Conservation (phyloP, 2,797 vertebrate genomes). For the Ctenosaura bakeri region DNA sequence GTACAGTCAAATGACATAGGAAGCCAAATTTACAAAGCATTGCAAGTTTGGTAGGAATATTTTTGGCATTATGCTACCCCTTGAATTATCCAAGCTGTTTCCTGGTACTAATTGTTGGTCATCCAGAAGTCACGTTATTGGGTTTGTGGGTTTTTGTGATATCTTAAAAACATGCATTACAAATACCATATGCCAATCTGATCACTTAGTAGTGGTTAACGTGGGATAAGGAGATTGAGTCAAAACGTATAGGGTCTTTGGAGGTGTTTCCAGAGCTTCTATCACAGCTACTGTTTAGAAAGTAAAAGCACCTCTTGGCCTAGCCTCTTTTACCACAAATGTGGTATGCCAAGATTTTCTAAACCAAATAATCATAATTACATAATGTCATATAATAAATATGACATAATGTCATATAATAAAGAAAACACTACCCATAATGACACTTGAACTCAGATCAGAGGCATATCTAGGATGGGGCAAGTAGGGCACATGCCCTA, state of each 20-base stretch:
- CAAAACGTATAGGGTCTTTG: slow-evolving; percentile 35
- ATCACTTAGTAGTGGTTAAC: slow-evolving; percentile 26
- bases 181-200: slow-evolving; percentile 37
- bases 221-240: slow-evolving; percentile 25
- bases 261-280: slow-evolving; percentile 49
- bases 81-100: slow-evolving; percentile 67
- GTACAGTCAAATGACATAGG: no score
- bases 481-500: no score
- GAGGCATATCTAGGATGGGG: no score
- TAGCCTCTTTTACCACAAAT: not conserved
- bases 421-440: slow-evolving; percentile 8
- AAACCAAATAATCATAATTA: slow-evolving; percentile 21
- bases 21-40: slow-evolving; percentile 50
- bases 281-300: slow-evolving; percentile 37
- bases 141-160: slow-evolving; percentile 40
- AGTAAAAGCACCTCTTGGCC: not conserved
- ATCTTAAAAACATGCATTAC: not conserved
- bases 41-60: slow-evolving; percentile 24
- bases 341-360: slow-evolving; percentile 17
- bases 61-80: slow-evolving; percentile 46
- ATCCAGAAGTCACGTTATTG: slow-evolving; percentile 53
- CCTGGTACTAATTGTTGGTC: slow-evolving; percentile 42
- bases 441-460: not conserved
- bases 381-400: not conserved
- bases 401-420: not conserved